Conservation (phyloP, 2,888 invertebrate species). For the Synergus gifuensis region DNA sequence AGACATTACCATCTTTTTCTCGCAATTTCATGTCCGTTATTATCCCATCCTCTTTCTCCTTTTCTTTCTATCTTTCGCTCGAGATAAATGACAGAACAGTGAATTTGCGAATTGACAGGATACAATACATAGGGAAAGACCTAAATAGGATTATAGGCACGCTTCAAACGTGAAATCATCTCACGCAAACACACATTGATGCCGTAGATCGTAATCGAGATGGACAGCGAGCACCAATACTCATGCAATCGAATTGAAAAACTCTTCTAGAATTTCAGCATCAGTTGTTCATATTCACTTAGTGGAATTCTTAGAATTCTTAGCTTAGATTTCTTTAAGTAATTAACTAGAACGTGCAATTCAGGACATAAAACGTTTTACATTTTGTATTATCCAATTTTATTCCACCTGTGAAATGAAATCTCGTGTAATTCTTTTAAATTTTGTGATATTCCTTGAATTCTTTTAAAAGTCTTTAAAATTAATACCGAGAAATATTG, state of each 20-base stretch:
- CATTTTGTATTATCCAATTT: too few relatives aligned
- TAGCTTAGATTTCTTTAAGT: background rate
- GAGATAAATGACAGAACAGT: constrained; percentile 39
- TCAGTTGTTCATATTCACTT: background rate
- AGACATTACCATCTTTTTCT: constrained; percentile 42
- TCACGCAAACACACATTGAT: background rate
- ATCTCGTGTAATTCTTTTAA: too few relatives aligned
- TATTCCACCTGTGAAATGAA: too few relatives aligned
- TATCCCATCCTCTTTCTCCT: background rate
- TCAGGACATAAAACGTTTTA: too few relatives aligned
- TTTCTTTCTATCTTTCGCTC: background rate
- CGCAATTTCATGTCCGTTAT: background rate
- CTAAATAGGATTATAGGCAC: constrained; percentile 39
- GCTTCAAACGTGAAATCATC: constrained; percentile 30
- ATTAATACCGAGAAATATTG: too few relatives aligned
- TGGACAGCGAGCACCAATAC: constrained; percentile 2
- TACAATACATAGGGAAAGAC: constrained; percentile 38
- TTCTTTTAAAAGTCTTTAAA: too few relatives aligned
- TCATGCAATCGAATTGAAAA: constrained; percentile 11
- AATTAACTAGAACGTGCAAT: background rate
- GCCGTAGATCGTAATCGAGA: constrained; percentile 23
- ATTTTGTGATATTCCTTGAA: too few relatives aligned
- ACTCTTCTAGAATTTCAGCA: background rate
- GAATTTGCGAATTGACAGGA: constrained; percentile 35
- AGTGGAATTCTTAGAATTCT: too few relatives aligned